Evolutionary conservation across 1,140 invertebrate genomes (phyloP).

Genomic region (Habropoda laboriosa): DNA sequence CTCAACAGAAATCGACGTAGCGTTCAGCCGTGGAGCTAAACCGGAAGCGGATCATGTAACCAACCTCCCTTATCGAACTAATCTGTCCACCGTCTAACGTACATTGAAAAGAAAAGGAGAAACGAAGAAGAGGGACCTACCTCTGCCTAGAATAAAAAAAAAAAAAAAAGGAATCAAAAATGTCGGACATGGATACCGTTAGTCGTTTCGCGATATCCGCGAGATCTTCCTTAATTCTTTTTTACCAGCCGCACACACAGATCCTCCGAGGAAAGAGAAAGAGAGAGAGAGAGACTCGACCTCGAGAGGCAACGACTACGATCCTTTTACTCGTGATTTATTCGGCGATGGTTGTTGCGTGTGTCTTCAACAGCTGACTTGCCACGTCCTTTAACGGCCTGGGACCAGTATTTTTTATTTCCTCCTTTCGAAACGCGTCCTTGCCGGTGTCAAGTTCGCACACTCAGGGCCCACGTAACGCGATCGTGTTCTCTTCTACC

Average conservation of each 20-base stretch:
- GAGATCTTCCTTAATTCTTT: conserved; percentile 4
- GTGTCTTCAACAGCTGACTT: conserved; percentile 77
- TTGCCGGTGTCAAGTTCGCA: conserved; percentile 80
- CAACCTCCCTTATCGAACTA: background rate
- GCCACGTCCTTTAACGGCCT: conserved; percentile 77
- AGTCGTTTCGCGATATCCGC: conserved; percentile 14
- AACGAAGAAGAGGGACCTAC: background rate
- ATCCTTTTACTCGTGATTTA: conserved; percentile 61
- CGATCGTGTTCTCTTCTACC: too few relatives aligned
- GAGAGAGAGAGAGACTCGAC: conserved; percentile 1
- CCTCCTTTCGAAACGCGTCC: conserved; percentile 81
- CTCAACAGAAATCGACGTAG: background rate
- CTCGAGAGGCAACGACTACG: conserved; percentile 29
- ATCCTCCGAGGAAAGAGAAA: too few relatives aligned
- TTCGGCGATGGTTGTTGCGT: conserved; percentile 59
- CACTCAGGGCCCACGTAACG: conserved; percentile 70
- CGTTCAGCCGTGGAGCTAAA: background rate
- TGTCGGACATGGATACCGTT: conserved; percentile 6
- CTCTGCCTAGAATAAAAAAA: background rate
- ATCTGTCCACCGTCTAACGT: background rate
- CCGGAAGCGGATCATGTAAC: background rate
- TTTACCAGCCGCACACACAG: too few relatives aligned
- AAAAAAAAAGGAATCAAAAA: background rate
- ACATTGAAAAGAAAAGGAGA: too few relatives aligned
- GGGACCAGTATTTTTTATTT: conserved; percentile 77